phyloP scores from a whole-genome alignment of 2,113 vertebrate genomes.

The Microtus ochrogaster region DNA sequence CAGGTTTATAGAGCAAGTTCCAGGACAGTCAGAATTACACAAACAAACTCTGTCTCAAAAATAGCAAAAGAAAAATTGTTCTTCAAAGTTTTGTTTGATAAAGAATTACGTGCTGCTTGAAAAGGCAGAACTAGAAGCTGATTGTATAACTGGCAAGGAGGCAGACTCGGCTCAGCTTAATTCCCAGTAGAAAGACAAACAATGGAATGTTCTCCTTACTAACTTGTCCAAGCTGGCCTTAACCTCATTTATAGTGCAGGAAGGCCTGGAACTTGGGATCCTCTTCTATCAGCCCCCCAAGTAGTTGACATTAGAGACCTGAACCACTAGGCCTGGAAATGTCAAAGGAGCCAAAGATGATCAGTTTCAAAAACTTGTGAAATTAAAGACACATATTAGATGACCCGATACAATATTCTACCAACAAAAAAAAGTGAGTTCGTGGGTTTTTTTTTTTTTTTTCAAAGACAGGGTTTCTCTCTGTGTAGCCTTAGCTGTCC shows the following conservation, averaged over 20 bases:
- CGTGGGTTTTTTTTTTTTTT: not conserved
- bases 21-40: not conserved
- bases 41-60: not conserved
- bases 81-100: not conserved
- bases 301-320: not conserved
- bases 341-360: not conserved
- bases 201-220: not conserved
- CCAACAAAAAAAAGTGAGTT: not conserved
- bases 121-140: not conserved
- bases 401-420: not conserved
- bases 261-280: not conserved
- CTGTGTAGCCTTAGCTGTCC: not conserved
- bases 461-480: not conserved
- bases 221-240: not conserved
- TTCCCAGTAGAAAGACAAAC: not conserved
- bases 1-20: not conserved
- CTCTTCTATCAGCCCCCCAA: not conserved
- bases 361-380: not conserved
- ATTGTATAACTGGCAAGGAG: not conserved
- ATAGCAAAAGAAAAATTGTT: not conserved
- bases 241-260: not conserved
- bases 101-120: not conserved
- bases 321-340: not conserved
- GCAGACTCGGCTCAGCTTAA: not conserved
- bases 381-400: slow-evolving; percentile 1